phyloP scores from a whole-genome alignment of 2,888 invertebrate species.

The Drosophila lacicola region DNA sequence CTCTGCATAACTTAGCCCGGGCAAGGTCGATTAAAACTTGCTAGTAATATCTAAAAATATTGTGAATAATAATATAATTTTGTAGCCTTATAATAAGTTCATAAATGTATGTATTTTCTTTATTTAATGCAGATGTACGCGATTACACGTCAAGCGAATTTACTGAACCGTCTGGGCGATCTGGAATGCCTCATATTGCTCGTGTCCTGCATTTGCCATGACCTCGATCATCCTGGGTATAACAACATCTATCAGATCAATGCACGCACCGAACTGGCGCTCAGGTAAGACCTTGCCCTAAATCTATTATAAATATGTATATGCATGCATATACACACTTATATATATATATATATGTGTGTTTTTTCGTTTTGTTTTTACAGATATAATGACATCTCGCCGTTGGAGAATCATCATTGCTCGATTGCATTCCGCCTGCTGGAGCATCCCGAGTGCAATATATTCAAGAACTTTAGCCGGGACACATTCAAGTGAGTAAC shows the following conservation, averaged over 20 bases:
- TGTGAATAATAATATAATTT: too few relatives aligned
- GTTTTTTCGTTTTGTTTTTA: not conserved
- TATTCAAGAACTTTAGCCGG: slow-evolving; percentile 89
- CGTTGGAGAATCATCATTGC: slow-evolving; percentile 94
- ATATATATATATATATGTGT: not conserved
- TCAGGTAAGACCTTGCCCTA: slow-evolving; percentile 85
- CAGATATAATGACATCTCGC: slow-evolving; percentile 93
- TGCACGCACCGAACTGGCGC: slow-evolving; percentile 92
- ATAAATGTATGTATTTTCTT: not conserved
- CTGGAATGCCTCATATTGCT: slow-evolving; percentile 91
- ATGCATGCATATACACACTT: not conserved
- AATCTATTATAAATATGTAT: not conserved
- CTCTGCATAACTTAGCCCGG: too few relatives aligned
- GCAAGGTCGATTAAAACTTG: too few relatives aligned
- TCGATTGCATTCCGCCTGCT: slow-evolving; percentile 93
- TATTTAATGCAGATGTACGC: slow-evolving; percentile 90
- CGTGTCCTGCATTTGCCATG: slow-evolving; percentile 92
- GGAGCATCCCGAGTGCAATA: slow-evolving; percentile 92
- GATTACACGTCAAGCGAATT: slow-evolving; percentile 90
- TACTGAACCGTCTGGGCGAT: slow-evolving; percentile 89
- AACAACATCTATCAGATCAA: slow-evolving; percentile 93
- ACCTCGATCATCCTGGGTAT: slow-evolving; percentile 91
- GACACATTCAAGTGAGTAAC: slow-evolving; percentile 87
- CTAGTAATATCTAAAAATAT: too few relatives aligned
- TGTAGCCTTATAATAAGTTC: too few relatives aligned